Conservation (phyloP, 2,113 vertebrate genomes). For the Eublepharis macularius region DNA sequence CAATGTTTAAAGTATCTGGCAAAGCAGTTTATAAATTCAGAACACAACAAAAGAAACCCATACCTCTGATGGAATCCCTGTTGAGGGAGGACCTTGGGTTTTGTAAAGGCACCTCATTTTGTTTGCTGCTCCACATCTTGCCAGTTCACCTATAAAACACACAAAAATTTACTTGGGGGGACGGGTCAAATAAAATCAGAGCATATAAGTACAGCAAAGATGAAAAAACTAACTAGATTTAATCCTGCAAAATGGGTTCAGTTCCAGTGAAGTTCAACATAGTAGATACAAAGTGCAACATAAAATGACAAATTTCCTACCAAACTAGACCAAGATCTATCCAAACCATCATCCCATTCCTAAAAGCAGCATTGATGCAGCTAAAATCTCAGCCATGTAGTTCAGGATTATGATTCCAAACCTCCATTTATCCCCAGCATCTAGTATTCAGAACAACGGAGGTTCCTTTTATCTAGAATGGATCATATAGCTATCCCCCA, state of each 20-base stretch:
- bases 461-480: background rate
- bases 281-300: background rate
- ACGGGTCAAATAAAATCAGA: constrained; percentile 20
- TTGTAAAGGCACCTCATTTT: constrained; percentile 77
- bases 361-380: background rate
- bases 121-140: constrained; percentile 85
- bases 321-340: background rate
- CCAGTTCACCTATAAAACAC: constrained; percentile 75
- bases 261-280: background rate
- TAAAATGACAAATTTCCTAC: background rate
- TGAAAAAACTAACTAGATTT: background rate
- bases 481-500: background rate
- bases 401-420: no score
- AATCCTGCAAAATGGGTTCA: background rate
- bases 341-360: background rate
- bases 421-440: background rate
- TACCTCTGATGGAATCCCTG: constrained; percentile 81
- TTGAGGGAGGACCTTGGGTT: constrained; percentile 69
- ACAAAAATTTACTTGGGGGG: background rate
- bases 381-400: background rate
- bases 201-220: background rate
- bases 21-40: constrained; percentile 10
- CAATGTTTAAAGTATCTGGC: background rate
- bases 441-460: background rate
- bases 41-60: constrained; percentile 24